Percentiles rank a stretch among this genome's conserved stretches.
These are phyloP conservation scores for Dicyrtomina minuta DNA, from an alignment of 2,888 invertebrate genomes.

Conservation along the genomic window DNA sequence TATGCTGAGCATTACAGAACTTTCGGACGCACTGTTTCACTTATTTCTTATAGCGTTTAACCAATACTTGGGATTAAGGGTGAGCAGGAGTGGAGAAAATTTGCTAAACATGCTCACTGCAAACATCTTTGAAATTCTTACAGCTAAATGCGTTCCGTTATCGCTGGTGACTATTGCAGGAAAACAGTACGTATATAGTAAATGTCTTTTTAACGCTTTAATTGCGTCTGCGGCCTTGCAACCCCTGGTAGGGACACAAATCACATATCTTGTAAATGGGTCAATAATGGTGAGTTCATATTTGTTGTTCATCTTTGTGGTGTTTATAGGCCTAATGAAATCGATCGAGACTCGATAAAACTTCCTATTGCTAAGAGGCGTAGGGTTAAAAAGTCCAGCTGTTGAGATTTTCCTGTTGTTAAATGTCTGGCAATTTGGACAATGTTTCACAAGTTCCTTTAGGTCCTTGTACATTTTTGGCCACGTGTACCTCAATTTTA, in stretches of 20 bases:
- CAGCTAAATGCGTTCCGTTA: not conserved
- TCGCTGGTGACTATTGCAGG: too few species aligned
- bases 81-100: not conserved
- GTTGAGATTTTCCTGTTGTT: not conserved
- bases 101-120: not conserved
- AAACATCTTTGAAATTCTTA: not conserved
- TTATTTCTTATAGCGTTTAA: too few species aligned
- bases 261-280: conserved; percentile 8
- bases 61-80: not conserved
- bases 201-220: not conserved
- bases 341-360: conserved; percentile 18
- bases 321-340: conserved; percentile 12
- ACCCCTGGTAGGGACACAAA: not conserved
- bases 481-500: conserved; percentile 19
- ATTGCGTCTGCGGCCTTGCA: not conserved
- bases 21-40: too few species aligned
- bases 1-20: not conserved
- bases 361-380: not conserved
- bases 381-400: not conserved
- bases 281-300: not conserved
- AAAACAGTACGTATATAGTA: not conserved
- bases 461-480: not conserved
- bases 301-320: not conserved
- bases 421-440: conserved; percentile 12
- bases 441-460: not conserved